Percentiles rank a stretch among this genome's conserved stretches.
Evolutionary conservation across 2,888 invertebrate genomes (phyloP).

Genomic region (Sesamia inferens): DNA sequence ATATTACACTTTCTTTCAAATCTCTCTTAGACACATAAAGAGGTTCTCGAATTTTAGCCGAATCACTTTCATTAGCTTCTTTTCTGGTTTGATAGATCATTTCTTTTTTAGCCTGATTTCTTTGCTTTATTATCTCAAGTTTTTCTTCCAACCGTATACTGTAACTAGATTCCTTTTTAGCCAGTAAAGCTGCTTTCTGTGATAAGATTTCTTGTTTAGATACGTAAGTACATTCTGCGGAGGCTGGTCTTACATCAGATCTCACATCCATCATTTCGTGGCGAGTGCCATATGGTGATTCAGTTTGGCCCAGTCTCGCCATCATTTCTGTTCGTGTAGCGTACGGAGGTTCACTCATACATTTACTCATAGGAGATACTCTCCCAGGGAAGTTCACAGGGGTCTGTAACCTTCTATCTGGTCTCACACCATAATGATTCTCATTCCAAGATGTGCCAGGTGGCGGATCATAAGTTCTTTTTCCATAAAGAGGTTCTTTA

Average conservation of each 20-base stretch:
- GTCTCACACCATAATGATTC: constrained; percentile 81
- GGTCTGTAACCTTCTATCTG: constrained; percentile 84
- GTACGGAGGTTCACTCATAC: constrained; percentile 88
- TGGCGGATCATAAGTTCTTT: constrained; percentile 87
- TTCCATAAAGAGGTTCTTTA: constrained; percentile 84
- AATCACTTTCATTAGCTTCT: constrained; percentile 86
- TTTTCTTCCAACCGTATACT: constrained; percentile 85
- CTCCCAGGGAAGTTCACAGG: constrained; percentile 83
- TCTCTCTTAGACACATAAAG: constrained; percentile 88
- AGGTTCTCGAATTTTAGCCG: constrained; percentile 85
- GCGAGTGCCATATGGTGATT: constrained; percentile 80
- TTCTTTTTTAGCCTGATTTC: constrained; percentile 89
- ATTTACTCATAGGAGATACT: constrained; percentile 84
- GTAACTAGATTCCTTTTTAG: constrained; percentile 84
- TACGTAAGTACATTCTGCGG: constrained; percentile 87
- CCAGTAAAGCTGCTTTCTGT: constrained; percentile 86
- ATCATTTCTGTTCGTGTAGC: constrained; percentile 86
- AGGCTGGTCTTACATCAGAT: constrained; percentile 81
- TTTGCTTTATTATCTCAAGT: constrained; percentile 87
- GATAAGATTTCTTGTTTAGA: constrained; percentile 88
- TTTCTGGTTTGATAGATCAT: constrained; percentile 88
- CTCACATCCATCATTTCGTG: constrained; percentile 78
- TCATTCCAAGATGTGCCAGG: constrained; percentile 84
- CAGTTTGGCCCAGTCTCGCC: constrained; percentile 80
- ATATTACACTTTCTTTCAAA: constrained; percentile 87